Evolutionary conservation across 1,140 invertebrate species (phyloP).

Genomic region (Zaprionus capensis): DNA sequence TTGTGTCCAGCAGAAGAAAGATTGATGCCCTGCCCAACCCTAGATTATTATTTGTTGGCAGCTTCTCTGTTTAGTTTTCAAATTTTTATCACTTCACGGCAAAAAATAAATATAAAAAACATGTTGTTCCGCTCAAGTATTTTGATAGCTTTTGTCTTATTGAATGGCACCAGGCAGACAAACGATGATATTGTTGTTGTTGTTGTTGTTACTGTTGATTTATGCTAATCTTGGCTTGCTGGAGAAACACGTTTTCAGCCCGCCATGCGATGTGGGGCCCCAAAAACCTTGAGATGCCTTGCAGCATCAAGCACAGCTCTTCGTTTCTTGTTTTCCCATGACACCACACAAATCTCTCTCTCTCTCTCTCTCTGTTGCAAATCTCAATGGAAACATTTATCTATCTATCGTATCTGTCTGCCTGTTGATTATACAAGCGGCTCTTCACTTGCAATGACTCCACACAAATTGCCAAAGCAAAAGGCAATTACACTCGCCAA

Average conservation of each 20-base stretch:
- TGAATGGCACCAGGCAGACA: constrained; percentile 36
- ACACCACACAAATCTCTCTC: constrained; percentile 16
- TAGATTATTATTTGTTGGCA: constrained; percentile 20
- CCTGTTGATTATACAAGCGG: constrained; percentile 33
- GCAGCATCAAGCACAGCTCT: constrained; percentile 1
- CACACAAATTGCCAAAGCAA: constrained; percentile 22
- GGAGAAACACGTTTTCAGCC: constrained; percentile 41
- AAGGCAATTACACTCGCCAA: constrained; percentile 28
- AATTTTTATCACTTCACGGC: constrained; percentile 15
- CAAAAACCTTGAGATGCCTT: constrained; percentile 48
- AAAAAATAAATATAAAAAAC: constrained; percentile 14
- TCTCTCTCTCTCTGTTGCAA: constrained; percentile 12
- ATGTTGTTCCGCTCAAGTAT: constrained; percentile 42
- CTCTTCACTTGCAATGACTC: constrained; percentile 46
- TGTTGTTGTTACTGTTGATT: constrained; percentile 26
- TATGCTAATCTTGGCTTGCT: constrained; percentile 42
- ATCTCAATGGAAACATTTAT: constrained; percentile 34
- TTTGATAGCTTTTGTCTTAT: constrained; percentile 55
- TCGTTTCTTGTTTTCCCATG: constrained; percentile 53
- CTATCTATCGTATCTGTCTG: not conserved
- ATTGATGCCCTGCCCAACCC: constrained; percentile 6
- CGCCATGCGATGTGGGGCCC: not conserved
- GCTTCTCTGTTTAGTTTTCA: not conserved
- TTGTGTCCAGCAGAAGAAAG: constrained; percentile 9
- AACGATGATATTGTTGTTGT: constrained; percentile 22